phyloP scores from a whole-genome alignment of 1,140 invertebrate genomes.

The Caerostris darwini region DNA sequence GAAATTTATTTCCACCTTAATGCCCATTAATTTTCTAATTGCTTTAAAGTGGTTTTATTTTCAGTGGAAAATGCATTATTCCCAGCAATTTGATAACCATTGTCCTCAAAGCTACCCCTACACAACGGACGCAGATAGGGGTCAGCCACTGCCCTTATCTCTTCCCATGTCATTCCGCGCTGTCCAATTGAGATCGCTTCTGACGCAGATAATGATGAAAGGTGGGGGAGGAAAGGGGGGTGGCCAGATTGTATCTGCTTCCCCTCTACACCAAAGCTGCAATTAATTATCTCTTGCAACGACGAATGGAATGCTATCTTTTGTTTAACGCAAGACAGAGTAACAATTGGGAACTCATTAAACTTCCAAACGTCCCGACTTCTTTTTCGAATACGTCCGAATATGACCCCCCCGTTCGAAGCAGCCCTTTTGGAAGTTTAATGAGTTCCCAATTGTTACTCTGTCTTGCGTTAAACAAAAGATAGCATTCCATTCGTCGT shows the following conservation, averaged over 20 bases:
- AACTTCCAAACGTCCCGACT: too few species aligned
- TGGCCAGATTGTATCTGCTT: constrained; percentile 26
- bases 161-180: not conserved
- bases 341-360: constrained; percentile 22
- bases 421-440: not conserved
- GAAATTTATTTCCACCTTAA: too few species aligned
- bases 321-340: constrained; percentile 16
- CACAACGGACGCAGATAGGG: too few species aligned
- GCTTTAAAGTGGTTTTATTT: too few species aligned
- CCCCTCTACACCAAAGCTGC: not conserved
- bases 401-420: not conserved
- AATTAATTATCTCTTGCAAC: constrained; percentile 60
- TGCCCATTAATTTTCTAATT: too few species aligned
- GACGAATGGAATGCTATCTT: constrained; percentile 52
- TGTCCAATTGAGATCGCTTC: constrained; percentile 41
- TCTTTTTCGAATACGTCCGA: not conserved
- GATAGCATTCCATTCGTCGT: constrained; percentile 52
- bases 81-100: too few species aligned
- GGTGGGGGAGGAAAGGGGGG: not conserved
- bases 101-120: too few species aligned
- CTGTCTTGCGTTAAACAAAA: constrained; percentile 33
- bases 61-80: too few species aligned
- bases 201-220: constrained; percentile 5
- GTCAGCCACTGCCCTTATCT: too few species aligned
- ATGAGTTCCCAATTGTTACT: constrained; percentile 17